Evolutionary conservation across 2,797 vertebrate genomes (phyloP).

Genomic region (Pampus argenteus): DNA sequence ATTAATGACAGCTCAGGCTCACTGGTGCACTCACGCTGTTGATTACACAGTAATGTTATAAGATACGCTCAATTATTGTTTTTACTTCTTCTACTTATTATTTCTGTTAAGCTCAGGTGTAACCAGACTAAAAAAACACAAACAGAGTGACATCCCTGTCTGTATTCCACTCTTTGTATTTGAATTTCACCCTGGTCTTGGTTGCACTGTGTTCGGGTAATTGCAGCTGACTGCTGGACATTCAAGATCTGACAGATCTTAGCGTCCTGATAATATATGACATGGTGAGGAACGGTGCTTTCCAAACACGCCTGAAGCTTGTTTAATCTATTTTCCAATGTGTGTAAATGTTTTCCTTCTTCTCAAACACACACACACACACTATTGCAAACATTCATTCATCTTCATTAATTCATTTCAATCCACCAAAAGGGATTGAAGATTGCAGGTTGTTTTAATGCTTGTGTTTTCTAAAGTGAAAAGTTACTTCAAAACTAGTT

Average conservation of each 20-base stretch:
- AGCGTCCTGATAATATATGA: neutral
- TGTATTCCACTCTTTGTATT: neutral
- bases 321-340: constrained; percentile 1
- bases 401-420: no score
- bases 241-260: neutral
- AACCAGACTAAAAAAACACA: neutral
- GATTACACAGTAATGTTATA: no score
- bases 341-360: neutral
- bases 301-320: neutral
- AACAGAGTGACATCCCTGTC: neutral
- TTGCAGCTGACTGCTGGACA: neutral
- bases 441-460: neutral
- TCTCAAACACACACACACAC: neutral
- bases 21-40: neutral
- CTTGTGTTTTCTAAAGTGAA: no score
- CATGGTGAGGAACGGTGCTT: neutral
- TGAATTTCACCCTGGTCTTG: neutral
- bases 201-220: neutral
- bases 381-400: neutral
- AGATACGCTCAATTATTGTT: neutral
- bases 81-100: no score
- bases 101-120: no score
- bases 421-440: neutral
- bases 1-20: neutral
- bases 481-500: neutral